Percentiles rank a stretch among this genome's conserved stretches.
These are phyloP conservation scores for Pseudomyrmex concolor DNA, from an alignment of 1,140 invertebrate genomes.

Conservation along the genomic window DNA sequence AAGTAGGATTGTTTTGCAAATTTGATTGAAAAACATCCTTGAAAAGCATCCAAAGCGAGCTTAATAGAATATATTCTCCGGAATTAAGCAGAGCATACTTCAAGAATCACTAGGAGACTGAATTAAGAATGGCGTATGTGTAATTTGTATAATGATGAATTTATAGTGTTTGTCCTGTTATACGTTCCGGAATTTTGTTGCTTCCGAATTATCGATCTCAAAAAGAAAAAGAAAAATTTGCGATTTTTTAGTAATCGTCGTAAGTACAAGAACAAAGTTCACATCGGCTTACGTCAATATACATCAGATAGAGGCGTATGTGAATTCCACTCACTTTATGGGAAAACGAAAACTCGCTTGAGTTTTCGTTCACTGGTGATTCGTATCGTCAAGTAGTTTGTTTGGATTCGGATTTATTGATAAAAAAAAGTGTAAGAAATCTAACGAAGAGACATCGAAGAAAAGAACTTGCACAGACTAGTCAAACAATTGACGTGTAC, in stretches of 20 bases:
- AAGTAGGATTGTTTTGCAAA: background rate
- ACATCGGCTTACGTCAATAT: background rate
- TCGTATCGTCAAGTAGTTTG: slow-evolving; percentile 7
- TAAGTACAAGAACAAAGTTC: background rate
- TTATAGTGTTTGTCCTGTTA: background rate
- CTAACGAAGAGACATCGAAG: background rate
- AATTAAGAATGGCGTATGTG: slow-evolving; percentile 4
- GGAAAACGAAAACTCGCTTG: slow-evolving; percentile 9
- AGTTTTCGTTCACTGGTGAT: slow-evolving; percentile 13
- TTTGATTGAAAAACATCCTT: background rate
- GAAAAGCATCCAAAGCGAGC: slow-evolving; percentile 14
- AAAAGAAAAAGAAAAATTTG: background rate
- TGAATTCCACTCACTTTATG: background rate
- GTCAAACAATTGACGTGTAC: background rate
- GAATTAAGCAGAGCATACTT: slow-evolving; percentile 18
- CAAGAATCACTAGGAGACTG: slow-evolving; percentile 10
- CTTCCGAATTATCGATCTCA: slow-evolving; percentile 26
- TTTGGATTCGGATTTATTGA: background rate
- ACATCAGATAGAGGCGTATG: background rate
- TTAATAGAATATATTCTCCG: slow-evolving; percentile 30
- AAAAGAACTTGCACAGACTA: slow-evolving; percentile 14
- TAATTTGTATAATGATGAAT: slow-evolving; percentile 2
- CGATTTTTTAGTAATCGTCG: background rate
- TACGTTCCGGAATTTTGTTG: background rate
- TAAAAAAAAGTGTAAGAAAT: background rate